Percentiles rank a stretch among this genome's conserved stretches.
phyloP scores from a whole-genome alignment of 1,140 invertebrate species.

The Drosophila ironensis region DNA sequence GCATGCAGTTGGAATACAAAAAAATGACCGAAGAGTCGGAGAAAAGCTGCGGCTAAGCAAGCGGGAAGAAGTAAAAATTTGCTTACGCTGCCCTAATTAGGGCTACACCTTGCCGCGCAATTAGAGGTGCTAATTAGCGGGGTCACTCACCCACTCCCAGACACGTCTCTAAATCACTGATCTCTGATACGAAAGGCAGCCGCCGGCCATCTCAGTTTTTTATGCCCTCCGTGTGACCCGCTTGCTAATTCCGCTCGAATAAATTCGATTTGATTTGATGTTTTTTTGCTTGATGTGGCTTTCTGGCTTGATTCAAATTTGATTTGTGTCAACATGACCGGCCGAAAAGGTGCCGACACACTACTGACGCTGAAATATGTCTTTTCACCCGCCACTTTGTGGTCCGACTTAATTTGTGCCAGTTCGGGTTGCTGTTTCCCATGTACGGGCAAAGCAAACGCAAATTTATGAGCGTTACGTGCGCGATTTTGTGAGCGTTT shows the following conservation, averaged over 20 bases:
- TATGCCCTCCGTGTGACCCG: slow-evolving; percentile 39
- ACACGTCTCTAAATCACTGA: slow-evolving; percentile 2
- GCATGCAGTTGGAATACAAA: slow-evolving; percentile 53
- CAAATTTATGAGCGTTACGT: slow-evolving; percentile 49
- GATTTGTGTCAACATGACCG: slow-evolving; percentile 18
- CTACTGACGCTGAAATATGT: slow-evolving; percentile 4
- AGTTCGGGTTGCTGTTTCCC: neutral
- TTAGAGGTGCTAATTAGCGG: slow-evolving; percentile 66
- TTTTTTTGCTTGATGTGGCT: slow-evolving; percentile 13
- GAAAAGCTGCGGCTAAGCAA: slow-evolving; percentile 19
- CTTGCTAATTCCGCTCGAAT: slow-evolving; percentile 34
- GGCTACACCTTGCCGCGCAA: slow-evolving; percentile 35
- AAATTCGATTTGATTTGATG: slow-evolving; percentile 31
- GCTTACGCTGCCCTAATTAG: slow-evolving; percentile 63
- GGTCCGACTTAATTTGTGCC: slow-evolving; percentile 7
- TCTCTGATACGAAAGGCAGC: slow-evolving; percentile 12
- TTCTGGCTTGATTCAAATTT: slow-evolving; percentile 11
- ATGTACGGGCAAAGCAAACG: slow-evolving; percentile 27
- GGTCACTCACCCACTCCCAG: slow-evolving; percentile 43
- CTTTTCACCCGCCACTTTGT: neutral
- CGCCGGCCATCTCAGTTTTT: slow-evolving; percentile 34
- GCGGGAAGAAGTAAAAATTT: slow-evolving; percentile 24
- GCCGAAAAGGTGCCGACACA: slow-evolving; percentile 22
- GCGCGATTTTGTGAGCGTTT: slow-evolving; percentile 31
- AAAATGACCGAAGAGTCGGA: slow-evolving; percentile 16